Evolutionary conservation across 2,888 invertebrate species (phyloP).

Genomic region (Beris morrisii): DNA sequence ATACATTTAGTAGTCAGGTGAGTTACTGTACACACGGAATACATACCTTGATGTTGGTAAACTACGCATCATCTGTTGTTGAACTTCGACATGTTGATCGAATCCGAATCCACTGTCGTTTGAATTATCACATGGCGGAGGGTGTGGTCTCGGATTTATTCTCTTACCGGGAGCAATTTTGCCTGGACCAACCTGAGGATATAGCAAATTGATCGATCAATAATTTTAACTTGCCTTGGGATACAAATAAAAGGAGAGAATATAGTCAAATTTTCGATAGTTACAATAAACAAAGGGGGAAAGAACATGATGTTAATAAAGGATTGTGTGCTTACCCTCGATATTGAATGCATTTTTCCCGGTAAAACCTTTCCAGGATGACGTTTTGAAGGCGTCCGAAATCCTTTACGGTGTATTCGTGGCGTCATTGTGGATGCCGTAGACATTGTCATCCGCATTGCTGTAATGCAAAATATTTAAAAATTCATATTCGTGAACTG

Average conservation of each 20-base stretch:
- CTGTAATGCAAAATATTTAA: constrained; percentile 51
- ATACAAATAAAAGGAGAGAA: no score
- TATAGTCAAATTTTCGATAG: no score
- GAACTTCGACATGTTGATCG: constrained; percentile 69
- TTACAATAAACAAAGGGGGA: no score
- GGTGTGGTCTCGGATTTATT: constrained; percentile 53
- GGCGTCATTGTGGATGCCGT: constrained; percentile 68
- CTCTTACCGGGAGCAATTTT: constrained; percentile 55
- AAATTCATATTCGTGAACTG: no score
- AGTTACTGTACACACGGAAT: not conserved
- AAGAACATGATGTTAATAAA: no score
- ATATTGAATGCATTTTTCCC: constrained; percentile 57
- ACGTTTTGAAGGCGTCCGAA: constrained; percentile 68
- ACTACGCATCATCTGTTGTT: constrained; percentile 54
- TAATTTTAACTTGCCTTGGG: no score
- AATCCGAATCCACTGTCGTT: constrained; percentile 88
- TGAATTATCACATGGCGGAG: constrained; percentile 78
- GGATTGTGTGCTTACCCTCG: constrained; percentile 52
- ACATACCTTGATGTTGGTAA: constrained; percentile 53
- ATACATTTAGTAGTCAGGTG: no score
- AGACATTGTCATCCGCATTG: constrained; percentile 76
- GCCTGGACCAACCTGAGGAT: constrained; percentile 50
- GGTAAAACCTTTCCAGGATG: constrained; percentile 57
- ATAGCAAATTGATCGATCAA: no score
- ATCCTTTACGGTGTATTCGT: constrained; percentile 68